phyloP scores from a whole-genome alignment of 1,140 invertebrate species.

The Odontomachus brunneus region DNA sequence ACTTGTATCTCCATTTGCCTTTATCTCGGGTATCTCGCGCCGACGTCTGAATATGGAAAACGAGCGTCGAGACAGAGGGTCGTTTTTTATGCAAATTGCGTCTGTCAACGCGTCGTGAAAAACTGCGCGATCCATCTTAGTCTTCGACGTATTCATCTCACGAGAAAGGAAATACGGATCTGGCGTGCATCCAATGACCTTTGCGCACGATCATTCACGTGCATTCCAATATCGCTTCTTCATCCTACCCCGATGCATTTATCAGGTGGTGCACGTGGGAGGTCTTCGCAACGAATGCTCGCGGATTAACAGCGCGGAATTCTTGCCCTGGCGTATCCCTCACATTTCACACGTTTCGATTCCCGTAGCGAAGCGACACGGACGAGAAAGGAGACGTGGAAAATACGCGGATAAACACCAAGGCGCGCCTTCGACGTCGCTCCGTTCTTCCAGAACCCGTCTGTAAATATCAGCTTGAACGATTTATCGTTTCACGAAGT shows the following conservation, averaged over 20 bases:
- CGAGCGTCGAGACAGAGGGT: conserved; percentile 25
- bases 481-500: background rate
- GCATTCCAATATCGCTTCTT: conserved; percentile 54
- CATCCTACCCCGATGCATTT: conserved; percentile 44
- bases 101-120: conserved; percentile 74
- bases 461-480: background rate
- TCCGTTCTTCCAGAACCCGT: background rate
- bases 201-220: conserved; percentile 52
- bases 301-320: conserved; percentile 32
- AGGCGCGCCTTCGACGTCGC: too few species aligned
- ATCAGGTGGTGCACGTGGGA: conserved; percentile 52
- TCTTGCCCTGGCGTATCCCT: conserved; percentile 18
- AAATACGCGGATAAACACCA: background rate
- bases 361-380: background rate
- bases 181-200: conserved; percentile 68
- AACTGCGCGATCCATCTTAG: conserved; percentile 75
- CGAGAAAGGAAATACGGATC: conserved; percentile 76
- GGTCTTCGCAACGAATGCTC: conserved; percentile 40
- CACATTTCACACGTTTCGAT: conserved; percentile 27
- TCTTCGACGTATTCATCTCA: conserved; percentile 67
- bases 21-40: conserved; percentile 6
- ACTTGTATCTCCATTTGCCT: background rate
- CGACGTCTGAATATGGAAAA: conserved; percentile 23
- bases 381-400: background rate
- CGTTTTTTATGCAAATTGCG: conserved; percentile 70